phyloP scores from a whole-genome alignment of 2,113 vertebrate species.

The Spheniscus mendiculus region DNA sequence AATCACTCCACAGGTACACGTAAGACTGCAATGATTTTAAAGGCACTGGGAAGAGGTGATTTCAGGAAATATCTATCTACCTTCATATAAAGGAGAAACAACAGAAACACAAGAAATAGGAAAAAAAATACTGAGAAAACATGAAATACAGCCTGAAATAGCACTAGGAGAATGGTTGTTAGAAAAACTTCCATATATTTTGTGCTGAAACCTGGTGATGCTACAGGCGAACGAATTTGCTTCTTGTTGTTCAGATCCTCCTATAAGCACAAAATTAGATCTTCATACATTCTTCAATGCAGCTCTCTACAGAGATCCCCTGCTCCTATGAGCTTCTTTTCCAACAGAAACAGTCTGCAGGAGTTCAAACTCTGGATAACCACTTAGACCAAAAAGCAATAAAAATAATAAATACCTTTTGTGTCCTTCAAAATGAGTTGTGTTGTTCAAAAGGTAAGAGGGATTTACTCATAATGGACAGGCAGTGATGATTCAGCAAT shows the following conservation, averaged over 20 bases:
- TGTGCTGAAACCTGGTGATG: not conserved
- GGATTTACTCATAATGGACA: constrained; percentile 28
- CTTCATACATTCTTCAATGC: not conserved
- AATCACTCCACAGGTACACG: not conserved
- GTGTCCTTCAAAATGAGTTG: constrained; percentile 32
- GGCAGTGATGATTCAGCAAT: constrained; percentile 37
- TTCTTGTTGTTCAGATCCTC: not conserved
- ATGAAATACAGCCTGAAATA: not conserved
- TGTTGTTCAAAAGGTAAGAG: constrained; percentile 41
- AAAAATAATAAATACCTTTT: constrained; percentile 20
- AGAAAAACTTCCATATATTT: not conserved
- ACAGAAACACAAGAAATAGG: not conserved
- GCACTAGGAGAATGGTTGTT: not conserved
- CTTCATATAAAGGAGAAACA: not conserved
- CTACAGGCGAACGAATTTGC: not conserved
- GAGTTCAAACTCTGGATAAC: not conserved
- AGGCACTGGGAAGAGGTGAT: not conserved
- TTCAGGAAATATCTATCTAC: not conserved
- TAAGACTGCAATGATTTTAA: not conserved
- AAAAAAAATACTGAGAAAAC: not conserved
- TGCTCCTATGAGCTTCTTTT: not conserved
- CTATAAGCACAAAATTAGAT: not conserved
- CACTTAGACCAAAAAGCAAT: not conserved
- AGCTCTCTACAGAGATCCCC: not conserved
- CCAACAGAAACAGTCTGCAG: not conserved